Evolutionary conservation across 2,888 invertebrate species (phyloP), one percentile per base, ranked within the genome.

Genomic region (Drosophila borealis): DNA sequence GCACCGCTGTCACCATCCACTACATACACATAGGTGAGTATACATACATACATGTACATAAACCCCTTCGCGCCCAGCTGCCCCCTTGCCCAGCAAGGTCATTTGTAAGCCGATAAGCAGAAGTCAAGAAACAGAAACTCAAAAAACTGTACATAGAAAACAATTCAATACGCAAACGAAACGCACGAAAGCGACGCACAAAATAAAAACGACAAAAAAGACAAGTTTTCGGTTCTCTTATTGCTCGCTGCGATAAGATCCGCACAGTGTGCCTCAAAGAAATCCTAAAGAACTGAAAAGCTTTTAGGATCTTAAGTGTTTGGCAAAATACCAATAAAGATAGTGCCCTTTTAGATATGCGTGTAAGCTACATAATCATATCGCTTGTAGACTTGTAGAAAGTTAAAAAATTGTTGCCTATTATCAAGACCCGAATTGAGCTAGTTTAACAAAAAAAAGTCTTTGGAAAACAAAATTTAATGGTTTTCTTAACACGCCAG

Each of bases 1-100:
- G 97, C 92, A 97, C 97, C 37, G 97, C 97, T n/a, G 97, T 98
- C 88, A 98, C 98, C 36, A 94, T 98, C 81, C 97, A 97, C 93
- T 97, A 97, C 80, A 94, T 98, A 89, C 96, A 96, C 81, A 96
- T 96, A 95, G 98, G 98, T 98, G 92, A 91, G 92, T 88, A 70
- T 14, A 21, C 3, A 60, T 46, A 61, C 6, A 13, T 14, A 45
- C 6, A n/a, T 1, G 3, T 14, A 11, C n/a, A 42, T 25, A 33
- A 10, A 33, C 10, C 21, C 2, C 10, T 25, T 34, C 4, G n/a
- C 11, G 8, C 37, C 33, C 42, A 53, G 33, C 13, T 42, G 9
- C 42, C 44, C 13, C 5, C 1, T 14, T 48, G 25, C 19, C 21
- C 56, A 42, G 19, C 75, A 89, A 89, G 89, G 85, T 89, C 81